Conservation (phyloP, 2,888 invertebrate genomes). For the Seira ritae region DNA sequence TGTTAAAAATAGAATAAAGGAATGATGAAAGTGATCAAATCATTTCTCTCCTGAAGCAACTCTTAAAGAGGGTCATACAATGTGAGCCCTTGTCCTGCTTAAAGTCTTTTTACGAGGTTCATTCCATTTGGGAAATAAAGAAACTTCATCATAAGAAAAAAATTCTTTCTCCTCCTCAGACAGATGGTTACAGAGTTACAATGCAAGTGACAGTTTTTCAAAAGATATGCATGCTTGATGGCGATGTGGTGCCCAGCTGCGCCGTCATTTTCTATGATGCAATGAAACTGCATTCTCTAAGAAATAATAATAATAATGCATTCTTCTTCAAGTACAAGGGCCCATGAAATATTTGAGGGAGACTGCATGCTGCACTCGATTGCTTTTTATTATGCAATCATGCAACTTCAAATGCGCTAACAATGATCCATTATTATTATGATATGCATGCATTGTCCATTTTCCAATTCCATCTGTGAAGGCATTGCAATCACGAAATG, state of each 20-base stretch:
- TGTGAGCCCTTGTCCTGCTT: too few species aligned
- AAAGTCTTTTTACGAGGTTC: not conserved
- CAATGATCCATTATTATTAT: conserved; percentile 47
- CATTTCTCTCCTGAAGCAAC: conserved; percentile 17
- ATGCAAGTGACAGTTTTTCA: conserved; percentile 68
- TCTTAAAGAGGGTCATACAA: not conserved
- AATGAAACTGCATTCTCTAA: conserved; percentile 21
- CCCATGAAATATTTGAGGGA: conserved; percentile 17
- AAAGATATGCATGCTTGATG: conserved; percentile 55
- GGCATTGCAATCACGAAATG: too few species aligned
- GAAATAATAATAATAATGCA: conserved; percentile 36
- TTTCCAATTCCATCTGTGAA: too few species aligned
- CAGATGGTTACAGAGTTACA: conserved; percentile 58
- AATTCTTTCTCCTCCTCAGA: conserved; percentile 8
- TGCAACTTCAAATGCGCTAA: conserved; percentile 21
- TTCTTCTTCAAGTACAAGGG: conserved; percentile 33
- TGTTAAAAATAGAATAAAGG: conserved; percentile 21
- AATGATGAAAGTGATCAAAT: conserved; percentile 54
- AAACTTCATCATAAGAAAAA: not conserved
- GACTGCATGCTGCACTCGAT: conserved; percentile 13
- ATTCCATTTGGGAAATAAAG: conserved; percentile 18
- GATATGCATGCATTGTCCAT: too few species aligned
- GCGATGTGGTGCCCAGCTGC: conserved; percentile 66
- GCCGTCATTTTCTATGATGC: conserved; percentile 54
- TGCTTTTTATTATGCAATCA: conserved; percentile 9